Conservation (phyloP, 2,888 invertebrate species). For the Argynnis bischoffii region DNA sequence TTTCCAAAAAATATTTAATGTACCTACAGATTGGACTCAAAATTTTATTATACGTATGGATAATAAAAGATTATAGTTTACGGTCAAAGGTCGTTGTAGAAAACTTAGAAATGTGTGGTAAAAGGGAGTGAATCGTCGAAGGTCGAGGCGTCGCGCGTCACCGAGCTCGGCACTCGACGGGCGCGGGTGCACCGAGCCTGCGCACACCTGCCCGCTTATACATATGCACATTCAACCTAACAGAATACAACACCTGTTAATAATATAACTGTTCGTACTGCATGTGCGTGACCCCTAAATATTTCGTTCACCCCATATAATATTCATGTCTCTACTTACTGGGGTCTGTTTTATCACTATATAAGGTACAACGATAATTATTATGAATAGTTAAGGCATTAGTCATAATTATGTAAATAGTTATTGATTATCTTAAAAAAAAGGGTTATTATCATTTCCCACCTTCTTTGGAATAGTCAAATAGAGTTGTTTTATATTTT, state of each 20-base stretch:
- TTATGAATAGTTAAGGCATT: too few relatives aligned
- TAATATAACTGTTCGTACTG: neutral
- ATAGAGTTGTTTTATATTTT: too few relatives aligned
- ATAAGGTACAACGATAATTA: too few relatives aligned
- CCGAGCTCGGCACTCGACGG: conserved; percentile 15
- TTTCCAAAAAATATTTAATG: too few relatives aligned
- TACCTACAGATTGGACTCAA: neutral
- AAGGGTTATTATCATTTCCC: too few relatives aligned
- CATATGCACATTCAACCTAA: neutral
- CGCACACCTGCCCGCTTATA: conserved; percentile 22
- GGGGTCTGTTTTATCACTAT: too few relatives aligned
- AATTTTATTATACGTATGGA: neutral
- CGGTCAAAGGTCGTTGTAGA: conserved; percentile 31
- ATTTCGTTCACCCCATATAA: neutral
- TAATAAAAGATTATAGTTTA: conserved; percentile 24
- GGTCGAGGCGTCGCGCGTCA: conserved; percentile 41
- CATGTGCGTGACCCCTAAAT: neutral
- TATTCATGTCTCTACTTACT: too few relatives aligned
- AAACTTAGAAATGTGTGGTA: conserved; percentile 31
- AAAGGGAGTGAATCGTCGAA: conserved; percentile 21
- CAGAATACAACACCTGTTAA: neutral
- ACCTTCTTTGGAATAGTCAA: too few relatives aligned
- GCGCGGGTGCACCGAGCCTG: conserved; percentile 6
- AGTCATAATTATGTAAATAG: too few relatives aligned
- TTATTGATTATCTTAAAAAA: too few relatives aligned